A percentile compares a stretch with the other conserved stretches of the same genome.
Evolutionary conservation across 1,140 invertebrate genomes (phyloP).

Genomic region (Thaumatotibia leucotreta): DNA sequence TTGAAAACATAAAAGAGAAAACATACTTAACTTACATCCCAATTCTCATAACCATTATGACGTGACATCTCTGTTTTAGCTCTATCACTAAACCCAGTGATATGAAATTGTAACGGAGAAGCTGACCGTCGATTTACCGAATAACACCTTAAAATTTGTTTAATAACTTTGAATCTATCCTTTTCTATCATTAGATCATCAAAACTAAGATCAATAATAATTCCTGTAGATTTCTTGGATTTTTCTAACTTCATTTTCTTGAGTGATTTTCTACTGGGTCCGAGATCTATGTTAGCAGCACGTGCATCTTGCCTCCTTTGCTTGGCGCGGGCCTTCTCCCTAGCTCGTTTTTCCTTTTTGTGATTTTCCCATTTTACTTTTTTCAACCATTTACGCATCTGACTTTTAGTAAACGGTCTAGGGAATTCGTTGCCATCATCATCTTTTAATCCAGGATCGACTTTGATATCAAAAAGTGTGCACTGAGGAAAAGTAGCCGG

Average conservation of each 20-base stretch:
- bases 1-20: too few relatives aligned
- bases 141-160: conserved; percentile 96
- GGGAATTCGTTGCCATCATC: conserved; percentile 60
- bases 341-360: conserved; percentile 77
- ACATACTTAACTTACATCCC: conserved; percentile 86
- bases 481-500: conserved; percentile 45
- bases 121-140: conserved; percentile 90
- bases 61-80: conserved; percentile 83
- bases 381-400: conserved; percentile 79
- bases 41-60: conserved; percentile 93
- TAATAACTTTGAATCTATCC: conserved; percentile 92
- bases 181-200: conserved; percentile 94
- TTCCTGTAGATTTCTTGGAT: conserved; percentile 83
- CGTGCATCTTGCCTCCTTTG: conserved; percentile 80
- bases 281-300: conserved; percentile 81
- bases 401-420: conserved; percentile 76
- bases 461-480: conserved; percentile 58
- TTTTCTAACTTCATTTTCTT: conserved; percentile 87
- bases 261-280: conserved; percentile 87
- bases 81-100: conserved; percentile 87
- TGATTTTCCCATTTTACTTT: conserved; percentile 78
- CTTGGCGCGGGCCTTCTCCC: conserved; percentile 82
- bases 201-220: conserved; percentile 95
- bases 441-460: conserved; percentile 64
- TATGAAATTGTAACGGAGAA: conserved; percentile 91